Base-by-base conservation (phyloP, 2,113 vertebrate genomes). In the Cebidichthys violaceus region DNA sequence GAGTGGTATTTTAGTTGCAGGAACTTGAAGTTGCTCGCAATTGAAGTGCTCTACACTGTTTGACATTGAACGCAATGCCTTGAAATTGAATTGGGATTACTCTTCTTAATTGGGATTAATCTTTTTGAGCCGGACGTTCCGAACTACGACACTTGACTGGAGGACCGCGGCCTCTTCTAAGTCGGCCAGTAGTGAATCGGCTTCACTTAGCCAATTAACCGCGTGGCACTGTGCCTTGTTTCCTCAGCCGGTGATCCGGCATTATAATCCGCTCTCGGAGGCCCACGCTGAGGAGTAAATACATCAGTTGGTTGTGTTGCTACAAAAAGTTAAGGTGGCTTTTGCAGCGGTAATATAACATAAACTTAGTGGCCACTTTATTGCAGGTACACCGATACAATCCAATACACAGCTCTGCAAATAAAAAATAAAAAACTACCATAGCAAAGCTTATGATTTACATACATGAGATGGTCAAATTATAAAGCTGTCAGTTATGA, bases 251-350 rank as follows among this genome's bases (percentile, higher is more conserved):
- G 72, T 71, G 89, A 85, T 89, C 67, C 60, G 47, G 39, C 74
- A 71, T 82, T 65, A 70, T 84, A 83, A 86, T 86, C 77, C 70
- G 29, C 39, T 75, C 79, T 82, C 71, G 66, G 71, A 83, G 55
- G 29, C 62, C 67, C 69, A 57, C 50, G 61, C 45, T 35, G 22
- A 71, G 6, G 52, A 37, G 83, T 69, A 61, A 62, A 70, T 68
- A 13, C 68, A 80, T 55, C 61, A 37, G 14, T 80, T 71, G 50
- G 31, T 54, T 65, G 33, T 69, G 77, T 62, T 64, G 66, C 65
- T 68, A 20, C 50, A 60, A 45, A 15, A 54, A 61, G 20, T 43
- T 17, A 76, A 62, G 17, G 18, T 70, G 43, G 60, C 4, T 35
- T 10, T 67, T 31, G 24, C 45, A 61, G 47, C 18, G 7, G 33